Percentiles rank a stretch among this genome's conserved stretches.
phyloP scores from a whole-genome alignment of 2,888 invertebrate genomes.

The Xanthorhoe designata region DNA sequence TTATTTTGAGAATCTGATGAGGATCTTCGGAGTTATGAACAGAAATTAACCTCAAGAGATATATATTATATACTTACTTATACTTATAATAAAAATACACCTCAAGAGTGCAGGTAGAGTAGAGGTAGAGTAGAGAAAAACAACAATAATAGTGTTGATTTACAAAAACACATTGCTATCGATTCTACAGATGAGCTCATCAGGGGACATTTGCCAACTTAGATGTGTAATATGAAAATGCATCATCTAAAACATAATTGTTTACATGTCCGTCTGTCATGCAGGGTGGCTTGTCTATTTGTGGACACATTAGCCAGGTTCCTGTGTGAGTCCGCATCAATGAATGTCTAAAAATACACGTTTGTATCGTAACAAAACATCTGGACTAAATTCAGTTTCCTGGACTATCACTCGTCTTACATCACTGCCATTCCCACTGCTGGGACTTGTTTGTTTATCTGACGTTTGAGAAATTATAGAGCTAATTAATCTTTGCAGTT shows the following conservation, averaged over 20 bases:
- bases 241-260: conserved; percentile 33
- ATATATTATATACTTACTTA: no score
- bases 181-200: not conserved
- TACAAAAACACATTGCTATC: not conserved
- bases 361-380: conserved; percentile 29
- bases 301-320: conserved; percentile 61
- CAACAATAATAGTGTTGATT: no score
- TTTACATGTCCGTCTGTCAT: conserved; percentile 54
- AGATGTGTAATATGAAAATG: not conserved
- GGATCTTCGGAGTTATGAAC: no score
- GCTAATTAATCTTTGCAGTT: no score
- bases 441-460: not conserved
- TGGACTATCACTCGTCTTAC: conserved; percentile 14
- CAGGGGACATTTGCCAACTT: not conserved
- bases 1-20: no score
- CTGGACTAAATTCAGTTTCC: conserved; percentile 20
- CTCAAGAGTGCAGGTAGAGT: no score
- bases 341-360: conserved; percentile 32
- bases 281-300: conserved; percentile 59
- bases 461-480: no score
- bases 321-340: conserved; percentile 51
- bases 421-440: conserved; percentile 2
- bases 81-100: no score
- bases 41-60: no score
- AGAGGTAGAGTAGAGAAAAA: no score